phyloP scores from a whole-genome alignment of 64 coral and sea anemone genomes.

The Acropora tenuis region DNA sequence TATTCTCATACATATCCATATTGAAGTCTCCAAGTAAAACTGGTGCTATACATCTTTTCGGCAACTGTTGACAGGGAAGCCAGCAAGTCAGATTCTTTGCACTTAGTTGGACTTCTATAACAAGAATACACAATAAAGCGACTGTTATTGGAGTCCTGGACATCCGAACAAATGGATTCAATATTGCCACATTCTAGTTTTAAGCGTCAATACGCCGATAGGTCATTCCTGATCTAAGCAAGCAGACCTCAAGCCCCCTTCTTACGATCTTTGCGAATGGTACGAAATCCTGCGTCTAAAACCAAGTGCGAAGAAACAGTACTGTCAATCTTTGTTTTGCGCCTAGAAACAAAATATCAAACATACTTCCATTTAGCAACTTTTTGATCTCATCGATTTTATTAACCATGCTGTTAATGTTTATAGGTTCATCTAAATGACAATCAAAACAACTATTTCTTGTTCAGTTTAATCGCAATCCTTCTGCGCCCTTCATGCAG shows the following conservation, averaged over 20 bases:
- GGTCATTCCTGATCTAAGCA: constrained; percentile 16
- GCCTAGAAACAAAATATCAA: constrained; percentile 32
- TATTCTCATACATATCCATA: constrained; percentile 40
- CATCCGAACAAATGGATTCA: constrained; percentile 30
- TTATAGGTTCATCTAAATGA: neutral
- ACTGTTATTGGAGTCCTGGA: neutral
- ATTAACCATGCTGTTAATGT: constrained; percentile 42
- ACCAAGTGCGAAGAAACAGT: constrained; percentile 36
- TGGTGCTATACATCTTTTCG: constrained; percentile 29
- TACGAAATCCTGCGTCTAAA: no score
- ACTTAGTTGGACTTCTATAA: constrained; percentile 13
- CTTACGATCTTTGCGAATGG: constrained; percentile 40
- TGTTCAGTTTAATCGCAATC: no score
- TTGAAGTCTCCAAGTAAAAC: constrained; percentile 33
- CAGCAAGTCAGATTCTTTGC: constrained; percentile 25
- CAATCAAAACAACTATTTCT: neutral
- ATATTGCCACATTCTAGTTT: constrained; percentile 38
- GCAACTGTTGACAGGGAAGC: neutral
- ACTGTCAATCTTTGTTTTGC: constrained; percentile 45
- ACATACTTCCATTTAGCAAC: neutral
- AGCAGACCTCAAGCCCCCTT: constrained; percentile 53
- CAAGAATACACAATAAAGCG: constrained; percentile 49
- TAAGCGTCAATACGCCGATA: constrained; percentile 13
- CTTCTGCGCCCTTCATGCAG: no score
- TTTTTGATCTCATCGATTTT: constrained; percentile 51